Base-by-base conservation (phyloP, 1,140 invertebrate genomes). In the Drosophila bocqueti region DNA sequence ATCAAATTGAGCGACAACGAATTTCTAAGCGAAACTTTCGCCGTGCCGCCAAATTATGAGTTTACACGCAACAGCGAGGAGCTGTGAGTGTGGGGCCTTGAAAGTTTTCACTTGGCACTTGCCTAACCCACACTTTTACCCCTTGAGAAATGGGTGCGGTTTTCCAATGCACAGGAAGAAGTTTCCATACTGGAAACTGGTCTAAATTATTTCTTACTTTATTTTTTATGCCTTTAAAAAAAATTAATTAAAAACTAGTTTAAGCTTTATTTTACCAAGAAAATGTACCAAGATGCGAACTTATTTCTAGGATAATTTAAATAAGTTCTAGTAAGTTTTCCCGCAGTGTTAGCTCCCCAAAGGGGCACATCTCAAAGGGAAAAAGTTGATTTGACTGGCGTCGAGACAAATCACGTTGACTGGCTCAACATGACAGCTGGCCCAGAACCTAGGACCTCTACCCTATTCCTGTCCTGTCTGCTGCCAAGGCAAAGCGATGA, bases 361-460 rank as follows among this genome's bases (percentile, higher is more conserved):
- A 66, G 50, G 42, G n/a, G 10, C 40, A 43, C 40, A 36, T 36
- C 31, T 76, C 13, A 16, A 49, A 67, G 55, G 47, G 72, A 24
- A 54, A 64, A 67, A 52, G 45, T 79, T 74, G 74, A 82, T 82
- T 73, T 66, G 73, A 64, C 72, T 72, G 79, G 66, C 66, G 76
- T 49, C 57, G 73, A 74, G 75, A 82, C 83, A 85, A 85, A 87
- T 83, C 83, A 86, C 83, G 79, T 59, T 79, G 83, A 86, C 79
- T 71, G 79, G 61, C 83, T 83, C 76, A 72, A 80, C 72, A 80
- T 84, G 81, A 84, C 81, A 84, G 81, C 71, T 77, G 74, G 57
- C 55, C 75, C 57, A 43, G 47, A 49, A 71, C 63, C 64, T 55
- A 24, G 61, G 67, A 71, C 62, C 67, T 29, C 16, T 40, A 13